Evolutionary conservation across 2,797 vertebrate species (phyloP).

Genomic region (Salarias fasciatus): DNA sequence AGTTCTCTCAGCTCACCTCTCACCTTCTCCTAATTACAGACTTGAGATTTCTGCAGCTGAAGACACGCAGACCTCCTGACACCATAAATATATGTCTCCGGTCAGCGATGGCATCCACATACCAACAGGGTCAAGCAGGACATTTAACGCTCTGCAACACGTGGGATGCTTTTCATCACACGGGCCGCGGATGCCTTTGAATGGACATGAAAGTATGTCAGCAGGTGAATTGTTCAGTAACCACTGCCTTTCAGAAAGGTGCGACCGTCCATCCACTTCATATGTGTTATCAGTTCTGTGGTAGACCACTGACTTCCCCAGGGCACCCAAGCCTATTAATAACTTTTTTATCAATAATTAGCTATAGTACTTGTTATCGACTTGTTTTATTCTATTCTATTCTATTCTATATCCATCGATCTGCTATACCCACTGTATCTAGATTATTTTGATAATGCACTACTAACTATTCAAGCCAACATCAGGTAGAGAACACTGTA

Average conservation of each 20-base stretch:
- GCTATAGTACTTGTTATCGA: too few species aligned
- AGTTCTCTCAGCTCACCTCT: conserved; percentile 51
- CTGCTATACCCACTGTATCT: too few species aligned
- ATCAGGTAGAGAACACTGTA: too few species aligned
- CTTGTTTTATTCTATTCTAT: too few species aligned
- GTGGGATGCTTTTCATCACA: conserved; percentile 9
- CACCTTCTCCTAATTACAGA: conserved; percentile 62
- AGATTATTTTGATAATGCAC: too few species aligned
- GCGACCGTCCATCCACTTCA: background rate
- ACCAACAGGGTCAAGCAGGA: conserved; percentile 33
- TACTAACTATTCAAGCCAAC: too few species aligned
- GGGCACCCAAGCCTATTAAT: too few species aligned
- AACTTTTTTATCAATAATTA: too few species aligned
- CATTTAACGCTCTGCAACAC: conserved; percentile 20
- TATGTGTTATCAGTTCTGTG: background rate
- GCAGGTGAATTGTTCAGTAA: conserved; percentile 13
- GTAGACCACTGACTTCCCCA: background rate
- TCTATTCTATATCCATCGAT: too few species aligned
- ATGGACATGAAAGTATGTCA: conserved; percentile 1
- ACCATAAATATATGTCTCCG: conserved; percentile 51
- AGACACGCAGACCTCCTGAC: conserved; percentile 49
- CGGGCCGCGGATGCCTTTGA: background rate
- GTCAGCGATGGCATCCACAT: conserved; percentile 47
- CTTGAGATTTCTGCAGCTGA: conserved; percentile 33
- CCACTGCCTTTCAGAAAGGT: conserved; percentile 1